Base-by-base conservation (phyloP, 2,113 vertebrate genomes). In the Cyanistes caeruleus region DNA sequence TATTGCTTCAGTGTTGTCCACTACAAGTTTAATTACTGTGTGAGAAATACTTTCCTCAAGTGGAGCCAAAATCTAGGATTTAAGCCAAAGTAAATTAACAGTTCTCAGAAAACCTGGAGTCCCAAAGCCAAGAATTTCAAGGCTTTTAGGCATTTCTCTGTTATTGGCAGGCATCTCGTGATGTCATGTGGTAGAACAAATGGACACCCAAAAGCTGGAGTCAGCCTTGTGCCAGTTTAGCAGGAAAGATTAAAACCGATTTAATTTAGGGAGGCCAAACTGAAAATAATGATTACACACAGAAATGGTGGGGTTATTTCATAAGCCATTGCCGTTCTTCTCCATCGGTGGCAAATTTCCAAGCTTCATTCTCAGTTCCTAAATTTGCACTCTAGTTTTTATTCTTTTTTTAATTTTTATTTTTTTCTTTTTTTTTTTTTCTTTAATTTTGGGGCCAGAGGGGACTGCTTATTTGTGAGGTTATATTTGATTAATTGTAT, bases 81-180 rank as follows among this genome's bases (percentile, higher is more conserved):
- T 95, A 87, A 96, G 97, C 97, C 97, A 97, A 96, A 95, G 88
- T 94, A 97, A 97, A 97, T 96, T 97, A 97, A 95, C 95, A 96
- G 95, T 89, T 94, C 94, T 94, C 94, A 96, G 95, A 95, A 96
- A 96, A 95, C 96, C 94, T 97, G 91, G 97, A 91, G 85, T 97
- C 76, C 86, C 72, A 94, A 93, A 91, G 96, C 97, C 95, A 96
- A 96, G 95, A 96, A 97, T 97, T 97, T 96, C 95, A 97, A 96
- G 95, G 95, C 87, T 96, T 97, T 97, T 95, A 95, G 94, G 95
- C 95, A 90, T 97, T 91, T 94, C 95, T 90, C 30, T 87, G 84
- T 97, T 97, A 93, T 68, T 97, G 95, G 97, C 95, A 97, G 93
- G 94, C 84, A 30, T 93, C 82, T 88, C 53, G 28, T 92, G 93